These are phyloP conservation scores for Actinia tenebrosa DNA, from an alignment of 64 coral and sea anemone genomes.

Conservation along the genomic window DNA sequence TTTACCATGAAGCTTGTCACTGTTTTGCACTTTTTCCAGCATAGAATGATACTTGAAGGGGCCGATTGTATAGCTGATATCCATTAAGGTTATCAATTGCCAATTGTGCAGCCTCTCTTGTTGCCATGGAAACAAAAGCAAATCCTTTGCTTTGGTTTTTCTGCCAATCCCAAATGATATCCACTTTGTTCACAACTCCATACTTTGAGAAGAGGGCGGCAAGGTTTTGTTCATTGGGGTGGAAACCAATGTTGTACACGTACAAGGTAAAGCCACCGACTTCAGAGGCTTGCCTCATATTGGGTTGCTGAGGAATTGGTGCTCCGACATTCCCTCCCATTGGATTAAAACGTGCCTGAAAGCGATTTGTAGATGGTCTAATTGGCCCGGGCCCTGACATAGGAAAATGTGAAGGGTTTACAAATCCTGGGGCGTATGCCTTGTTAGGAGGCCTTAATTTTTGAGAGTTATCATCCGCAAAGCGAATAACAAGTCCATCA, in stretches of 20 bases:
- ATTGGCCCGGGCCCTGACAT: constrained; percentile 58
- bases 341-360: constrained; percentile 72
- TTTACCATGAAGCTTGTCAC: neutral
- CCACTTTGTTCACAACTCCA: constrained; percentile 66
- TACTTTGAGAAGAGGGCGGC: constrained; percentile 56
- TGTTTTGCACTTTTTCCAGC: neutral
- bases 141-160: constrained; percentile 77
- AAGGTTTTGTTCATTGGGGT: constrained; percentile 54
- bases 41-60: constrained; percentile 58
- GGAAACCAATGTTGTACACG: constrained; percentile 73
- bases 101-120: constrained; percentile 38
- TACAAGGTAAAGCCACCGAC: constrained; percentile 44
- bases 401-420: constrained; percentile 20
- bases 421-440: constrained; percentile 27
- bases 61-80: constrained; percentile 42
- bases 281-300: constrained; percentile 14
- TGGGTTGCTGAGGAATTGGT: constrained; percentile 27
- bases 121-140: constrained; percentile 88
- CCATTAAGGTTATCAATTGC: constrained; percentile 66
- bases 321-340: neutral
- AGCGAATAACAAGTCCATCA: constrained; percentile 60
- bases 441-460: constrained; percentile 49
- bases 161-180: constrained; percentile 85
- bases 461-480: constrained; percentile 66
- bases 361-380: constrained; percentile 57